Base-by-base conservation (phyloP, 2,888 invertebrate genomes). In the Drosophila barbarae region DNA sequence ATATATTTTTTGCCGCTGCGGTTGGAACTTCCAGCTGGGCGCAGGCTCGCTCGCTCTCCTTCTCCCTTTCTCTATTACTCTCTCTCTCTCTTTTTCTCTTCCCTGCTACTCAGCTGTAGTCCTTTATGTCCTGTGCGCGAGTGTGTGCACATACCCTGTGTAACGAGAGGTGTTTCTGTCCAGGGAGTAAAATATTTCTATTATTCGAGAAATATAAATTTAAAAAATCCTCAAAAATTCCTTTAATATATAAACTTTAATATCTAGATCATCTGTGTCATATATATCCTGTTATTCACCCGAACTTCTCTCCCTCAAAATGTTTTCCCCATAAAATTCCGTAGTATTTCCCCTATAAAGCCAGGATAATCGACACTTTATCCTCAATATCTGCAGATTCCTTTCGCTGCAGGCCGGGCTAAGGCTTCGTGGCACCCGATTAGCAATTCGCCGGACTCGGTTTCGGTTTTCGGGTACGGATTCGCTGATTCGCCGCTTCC, bases 1-100 rank as follows among this genome's bases (percentile, higher is more conserved):
- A 18, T 15, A 6, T 12, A 30, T 30, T 46, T 47, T 30, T n/a
- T 50, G 69, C 50, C 51, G 71, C 56, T 53, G 55, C 61, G 55
- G 63, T 66, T 77, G 84, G 82, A 82, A 84, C 51, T 84, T 84
- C 77, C 77, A 78, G 69, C 60, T 69, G 77, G 53, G 47, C 70
- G 70, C 61, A 61, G 61, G 55, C 32, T 26, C 50, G 34, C 74
- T 50, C 51, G 30, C 30, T 13, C 55, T 28, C 41, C 51, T 41
- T 57, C 41, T 54, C 6, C 10, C 55, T 30, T 35, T 5, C 36
- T n/a, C 15, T 32, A 3, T 10, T 9, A 2, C 26, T 10, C 39
- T 32, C 34, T 44, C 34, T 44, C 18, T n/a, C 42, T 41, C 60
- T 38, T 12, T 12, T 35, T 35, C 56, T 42, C 30, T 21, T 21